Percentiles rank a stretch among this genome's conserved stretches.
phyloP scores from a whole-genome alignment of 2,113 vertebrate species.

The Cyprinus carpio region DNA sequence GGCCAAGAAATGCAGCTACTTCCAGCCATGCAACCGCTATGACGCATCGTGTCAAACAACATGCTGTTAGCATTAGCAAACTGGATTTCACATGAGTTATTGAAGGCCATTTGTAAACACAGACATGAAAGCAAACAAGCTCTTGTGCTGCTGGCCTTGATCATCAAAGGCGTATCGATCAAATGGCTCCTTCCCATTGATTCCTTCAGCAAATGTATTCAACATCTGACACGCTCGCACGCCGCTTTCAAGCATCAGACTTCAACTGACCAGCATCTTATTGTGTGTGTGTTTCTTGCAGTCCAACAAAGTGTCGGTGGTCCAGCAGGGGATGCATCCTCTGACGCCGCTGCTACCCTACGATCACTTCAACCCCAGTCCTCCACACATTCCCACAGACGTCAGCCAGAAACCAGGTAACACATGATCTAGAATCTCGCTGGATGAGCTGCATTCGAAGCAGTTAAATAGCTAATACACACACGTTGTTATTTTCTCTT shows the following conservation, averaged over 20 bases:
- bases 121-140: conserved; percentile 74
- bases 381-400: conserved; percentile 89
- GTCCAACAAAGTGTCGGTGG: conserved; percentile 95
- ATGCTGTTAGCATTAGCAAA: conserved; percentile 67
- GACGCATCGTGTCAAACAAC: conserved; percentile 65
- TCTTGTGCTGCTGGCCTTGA: conserved; percentile 67
- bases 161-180: conserved; percentile 76
- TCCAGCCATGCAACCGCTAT: conserved; percentile 55
- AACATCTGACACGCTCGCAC: conserved; percentile 50
- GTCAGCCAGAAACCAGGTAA: conserved; percentile 96
- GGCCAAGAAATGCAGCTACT: conserved; percentile 50
- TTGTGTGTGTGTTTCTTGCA: conserved; percentile 71
- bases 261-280: conserved; percentile 4
- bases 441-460: not conserved
- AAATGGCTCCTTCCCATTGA: conserved; percentile 55
- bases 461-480: not conserved
- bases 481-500: no score
- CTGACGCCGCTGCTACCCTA: conserved; percentile 92
- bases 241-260: conserved; percentile 42
- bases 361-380: conserved; percentile 93
- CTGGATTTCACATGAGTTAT: conserved; percentile 67
- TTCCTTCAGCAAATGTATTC: conserved; percentile 48
- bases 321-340: conserved; percentile 92
- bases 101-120: conserved; percentile 75
- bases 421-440: no score